These are phyloP conservation scores for Myrmophylax atrothorax DNA, from an alignment of 2,113 vertebrate species.

Conservation along the genomic window DNA sequence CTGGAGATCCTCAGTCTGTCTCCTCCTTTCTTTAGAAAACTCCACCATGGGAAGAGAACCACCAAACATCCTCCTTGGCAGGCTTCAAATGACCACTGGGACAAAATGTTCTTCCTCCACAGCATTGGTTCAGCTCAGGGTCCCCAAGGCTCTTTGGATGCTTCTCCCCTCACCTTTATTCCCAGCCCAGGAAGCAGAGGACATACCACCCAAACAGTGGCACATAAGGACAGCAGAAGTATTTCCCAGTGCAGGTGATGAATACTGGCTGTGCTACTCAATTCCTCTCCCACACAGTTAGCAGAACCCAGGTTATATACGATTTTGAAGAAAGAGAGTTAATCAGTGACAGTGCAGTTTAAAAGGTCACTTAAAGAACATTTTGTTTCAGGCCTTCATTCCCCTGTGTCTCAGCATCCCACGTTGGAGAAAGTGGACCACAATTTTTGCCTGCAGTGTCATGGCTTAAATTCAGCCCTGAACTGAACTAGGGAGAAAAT, in stretches of 20 bases:
- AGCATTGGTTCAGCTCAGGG: background rate
- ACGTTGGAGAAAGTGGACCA: background rate
- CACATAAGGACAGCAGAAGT: background rate
- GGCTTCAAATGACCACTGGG: background rate
- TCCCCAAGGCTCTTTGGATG: background rate
- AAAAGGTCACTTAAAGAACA: background rate
- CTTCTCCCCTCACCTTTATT: background rate
- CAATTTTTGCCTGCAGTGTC: background rate
- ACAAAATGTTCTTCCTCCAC: background rate
- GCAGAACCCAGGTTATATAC: background rate
- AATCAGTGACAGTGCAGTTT: background rate
- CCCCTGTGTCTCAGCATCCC: background rate
- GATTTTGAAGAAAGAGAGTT: background rate
- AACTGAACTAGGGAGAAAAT: conserved; percentile 21
- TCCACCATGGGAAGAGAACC: background rate
- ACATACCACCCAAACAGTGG: background rate
- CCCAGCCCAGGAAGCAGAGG: background rate
- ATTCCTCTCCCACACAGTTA: background rate
- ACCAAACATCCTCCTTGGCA: background rate
- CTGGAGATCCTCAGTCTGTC: background rate
- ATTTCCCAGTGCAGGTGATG: background rate
- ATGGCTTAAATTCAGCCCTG: background rate
- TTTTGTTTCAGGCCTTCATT: background rate
- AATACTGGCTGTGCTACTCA: background rate
- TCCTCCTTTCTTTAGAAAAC: background rate